Percentiles rank a stretch among this genome's conserved stretches.
phyloP scores from a whole-genome alignment of 2,797 vertebrate species.

The Denticeps clupeoides region DNA sequence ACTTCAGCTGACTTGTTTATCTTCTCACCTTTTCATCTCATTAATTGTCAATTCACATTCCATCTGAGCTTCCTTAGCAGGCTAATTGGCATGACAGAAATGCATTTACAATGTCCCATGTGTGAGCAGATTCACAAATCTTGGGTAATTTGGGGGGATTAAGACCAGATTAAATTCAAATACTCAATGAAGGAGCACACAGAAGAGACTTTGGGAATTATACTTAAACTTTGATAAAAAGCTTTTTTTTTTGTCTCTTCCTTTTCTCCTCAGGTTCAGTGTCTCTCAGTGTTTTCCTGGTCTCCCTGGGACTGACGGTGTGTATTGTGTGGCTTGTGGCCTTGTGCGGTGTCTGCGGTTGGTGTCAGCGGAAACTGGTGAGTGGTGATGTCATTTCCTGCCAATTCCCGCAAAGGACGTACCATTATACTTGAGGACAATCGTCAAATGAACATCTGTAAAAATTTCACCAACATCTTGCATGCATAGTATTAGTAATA shows the following conservation, averaged over 20 bases:
- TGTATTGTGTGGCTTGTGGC: conserved; percentile 89
- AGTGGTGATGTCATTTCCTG: conserved; percentile 42
- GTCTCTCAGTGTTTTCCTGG: conserved; percentile 86
- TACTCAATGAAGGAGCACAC: neutral
- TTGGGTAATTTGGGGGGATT: neutral
- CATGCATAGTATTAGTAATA: too few relatives aligned
- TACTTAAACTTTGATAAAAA: neutral
- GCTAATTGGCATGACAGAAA: conserved; percentile 2
- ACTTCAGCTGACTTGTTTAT: neutral
- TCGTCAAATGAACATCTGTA: too few relatives aligned
- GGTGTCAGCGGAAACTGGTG: conserved; percentile 97
- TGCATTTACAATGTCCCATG: conserved; percentile 2
- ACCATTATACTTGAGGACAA: too few relatives aligned
- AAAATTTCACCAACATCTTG: too few relatives aligned
- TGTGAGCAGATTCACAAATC: conserved; percentile 2
- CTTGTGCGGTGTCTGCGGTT: conserved; percentile 93
- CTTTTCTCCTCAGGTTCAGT: conserved; percentile 66
- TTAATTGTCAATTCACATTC: conserved; percentile 2
- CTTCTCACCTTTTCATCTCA: neutral
- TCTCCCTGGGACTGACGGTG: conserved; percentile 84
- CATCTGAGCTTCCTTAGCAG: neutral
- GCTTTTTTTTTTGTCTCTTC: neutral
- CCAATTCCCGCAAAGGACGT: too few relatives aligned
- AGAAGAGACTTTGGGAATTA: neutral
- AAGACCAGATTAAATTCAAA: conserved; percentile 4